A percentile compares a stretch with the other conserved stretches of the same genome.
phyloP scores from a whole-genome alignment of 2,888 invertebrate species.

The Theristus sp. region DNA sequence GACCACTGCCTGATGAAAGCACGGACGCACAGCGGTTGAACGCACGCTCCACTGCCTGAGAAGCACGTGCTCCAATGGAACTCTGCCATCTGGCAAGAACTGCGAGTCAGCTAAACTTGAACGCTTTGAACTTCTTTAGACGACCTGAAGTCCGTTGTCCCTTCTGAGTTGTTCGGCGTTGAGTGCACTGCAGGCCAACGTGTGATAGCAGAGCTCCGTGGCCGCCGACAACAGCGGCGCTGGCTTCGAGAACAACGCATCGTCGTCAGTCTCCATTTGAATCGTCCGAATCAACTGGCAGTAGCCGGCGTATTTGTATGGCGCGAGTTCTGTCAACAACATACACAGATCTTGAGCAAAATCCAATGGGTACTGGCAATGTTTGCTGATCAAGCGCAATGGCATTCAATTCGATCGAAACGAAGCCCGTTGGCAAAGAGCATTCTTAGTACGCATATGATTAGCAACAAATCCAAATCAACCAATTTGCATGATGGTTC shows the following conservation, averaged over 20 bases:
- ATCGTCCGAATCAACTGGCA: constrained; percentile 89
- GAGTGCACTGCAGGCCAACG: constrained; percentile 80
- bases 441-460: neutral
- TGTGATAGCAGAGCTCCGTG: constrained; percentile 81
- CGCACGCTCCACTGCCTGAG: constrained; percentile 54
- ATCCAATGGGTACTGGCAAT: too few relatives aligned
- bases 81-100: too few relatives aligned
- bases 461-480: too few relatives aligned
- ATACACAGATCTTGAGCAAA: too few relatives aligned
- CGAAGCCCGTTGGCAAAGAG: too few relatives aligned
- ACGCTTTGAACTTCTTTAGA: too few relatives aligned
- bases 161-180: constrained; percentile 91
- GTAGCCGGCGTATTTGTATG: constrained; percentile 97
- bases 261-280: constrained; percentile 73
- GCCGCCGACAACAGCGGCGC: constrained; percentile 66
- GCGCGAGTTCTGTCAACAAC: constrained; percentile 63
- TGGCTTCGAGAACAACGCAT: constrained; percentile 66
- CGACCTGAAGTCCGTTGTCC: constrained; percentile 77
- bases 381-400: too few relatives aligned
- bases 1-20: constrained; percentile 54
- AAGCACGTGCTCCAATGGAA: too few relatives aligned
- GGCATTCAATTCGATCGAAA: too few relatives aligned
- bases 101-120: too few relatives aligned
- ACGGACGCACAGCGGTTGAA: constrained; percentile 84
- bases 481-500: too few relatives aligned